phyloP scores from a whole-genome alignment of 1,140 invertebrate genomes.

The Cherax quadricarinatus region DNA sequence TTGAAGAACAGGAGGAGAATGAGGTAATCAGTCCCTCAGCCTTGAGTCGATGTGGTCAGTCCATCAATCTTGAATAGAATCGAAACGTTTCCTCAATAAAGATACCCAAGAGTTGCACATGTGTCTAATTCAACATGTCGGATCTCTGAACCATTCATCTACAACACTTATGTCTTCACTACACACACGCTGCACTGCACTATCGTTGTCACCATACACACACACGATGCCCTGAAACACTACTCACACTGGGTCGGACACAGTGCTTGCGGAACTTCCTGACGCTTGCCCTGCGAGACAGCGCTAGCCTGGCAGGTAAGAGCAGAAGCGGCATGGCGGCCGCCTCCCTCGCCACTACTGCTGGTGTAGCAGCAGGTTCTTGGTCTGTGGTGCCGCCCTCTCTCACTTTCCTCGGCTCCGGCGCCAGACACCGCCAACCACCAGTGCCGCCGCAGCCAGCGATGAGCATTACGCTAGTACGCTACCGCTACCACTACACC shows the following conservation, averaged over 20 bases:
- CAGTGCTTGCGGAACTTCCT: conserved; percentile 44
- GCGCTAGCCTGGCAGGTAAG: neutral
- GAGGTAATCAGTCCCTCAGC: too few species aligned
- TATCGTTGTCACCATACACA: too few species aligned
- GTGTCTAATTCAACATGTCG: too few species aligned
- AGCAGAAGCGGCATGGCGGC: conserved; percentile 23
- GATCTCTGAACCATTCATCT: too few species aligned
- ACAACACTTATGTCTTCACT: too few species aligned
- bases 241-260: conserved; percentile 40
- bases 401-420: conserved; percentile 58
- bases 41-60: too few species aligned
- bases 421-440: conserved; percentile 57
- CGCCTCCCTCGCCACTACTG: conserved; percentile 24
- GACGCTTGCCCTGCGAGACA: neutral
- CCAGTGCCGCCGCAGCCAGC: conserved; percentile 1
- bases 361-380: neutral
- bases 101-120: too few species aligned
- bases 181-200: too few species aligned
- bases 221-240: conserved; percentile 1
- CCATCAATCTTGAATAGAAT: too few species aligned
- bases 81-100: too few species aligned
- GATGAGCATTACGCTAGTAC: neutral
- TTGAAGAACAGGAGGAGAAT: too few species aligned
- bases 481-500: neutral
- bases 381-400: conserved; percentile 38